Conservation (phyloP, 2,888 invertebrate species). For the Sminthurides aquaticus region DNA sequence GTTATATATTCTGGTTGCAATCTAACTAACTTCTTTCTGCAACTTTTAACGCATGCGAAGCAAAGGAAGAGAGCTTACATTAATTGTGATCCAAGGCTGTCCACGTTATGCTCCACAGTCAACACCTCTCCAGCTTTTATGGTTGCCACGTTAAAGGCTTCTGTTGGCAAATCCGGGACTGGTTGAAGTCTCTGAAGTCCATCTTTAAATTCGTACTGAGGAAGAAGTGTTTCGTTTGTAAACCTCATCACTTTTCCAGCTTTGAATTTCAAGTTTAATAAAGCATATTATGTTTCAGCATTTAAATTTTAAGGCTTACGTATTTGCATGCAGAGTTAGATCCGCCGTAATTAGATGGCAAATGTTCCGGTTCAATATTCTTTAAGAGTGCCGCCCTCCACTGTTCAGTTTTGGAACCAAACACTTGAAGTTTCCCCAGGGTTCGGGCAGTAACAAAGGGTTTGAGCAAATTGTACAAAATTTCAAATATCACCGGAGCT, state of each 20-base stretch:
- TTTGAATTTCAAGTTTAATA: too few species aligned
- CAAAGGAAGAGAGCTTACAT: slow-evolving; percentile 1
- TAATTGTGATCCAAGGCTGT: slow-evolving; percentile 2
- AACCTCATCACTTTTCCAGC: too few species aligned
- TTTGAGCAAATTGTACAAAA: slow-evolving; percentile 30
- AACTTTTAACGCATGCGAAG: too few species aligned
- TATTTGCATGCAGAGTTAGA: slow-evolving; percentile 7
- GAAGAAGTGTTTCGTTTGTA: too few species aligned
- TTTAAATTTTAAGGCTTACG: neutral
- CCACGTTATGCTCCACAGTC: slow-evolving; percentile 21
- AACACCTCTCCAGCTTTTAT: slow-evolving; percentile 29
- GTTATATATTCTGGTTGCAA: too few species aligned
- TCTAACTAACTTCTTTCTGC: too few species aligned
- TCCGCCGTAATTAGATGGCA: slow-evolving; percentile 31
- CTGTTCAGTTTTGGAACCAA: slow-evolving; percentile 8
- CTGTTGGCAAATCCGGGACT: neutral
- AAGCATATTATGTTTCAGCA: neutral
- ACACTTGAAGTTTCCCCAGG: slow-evolving; percentile 24
- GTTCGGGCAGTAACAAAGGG: slow-evolving; percentile 27
- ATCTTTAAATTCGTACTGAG: slow-evolving; percentile 10
- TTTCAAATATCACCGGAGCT: slow-evolving; percentile 29
- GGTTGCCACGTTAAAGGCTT: slow-evolving; percentile 20
- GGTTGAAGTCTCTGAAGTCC: neutral
- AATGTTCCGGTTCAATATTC: slow-evolving; percentile 21
- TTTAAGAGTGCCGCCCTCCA: slow-evolving; percentile 23